Percentiles rank a stretch among this genome's conserved stretches.
phyloP scores from a whole-genome alignment of 2,797 vertebrate genomes.

The Chaenodraco wilsoni region DNA sequence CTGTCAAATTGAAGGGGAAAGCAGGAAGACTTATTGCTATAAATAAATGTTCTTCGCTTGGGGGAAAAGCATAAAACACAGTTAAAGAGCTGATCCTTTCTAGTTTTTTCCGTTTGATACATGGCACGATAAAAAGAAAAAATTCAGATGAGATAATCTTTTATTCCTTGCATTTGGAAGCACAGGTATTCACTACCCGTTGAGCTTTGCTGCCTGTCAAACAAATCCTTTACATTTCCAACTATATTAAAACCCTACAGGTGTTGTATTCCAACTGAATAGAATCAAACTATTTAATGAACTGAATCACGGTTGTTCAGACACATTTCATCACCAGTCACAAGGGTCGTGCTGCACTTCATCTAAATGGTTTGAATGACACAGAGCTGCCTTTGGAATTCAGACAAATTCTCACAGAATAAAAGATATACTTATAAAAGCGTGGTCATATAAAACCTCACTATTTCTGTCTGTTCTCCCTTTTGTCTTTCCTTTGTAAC shows the following conservation, averaged over 20 bases:
- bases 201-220: too few relatives aligned
- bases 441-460: slow-evolving; percentile 11
- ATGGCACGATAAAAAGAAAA: background rate
- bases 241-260: background rate
- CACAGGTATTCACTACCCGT: too few relatives aligned
- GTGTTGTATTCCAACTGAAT: background rate
- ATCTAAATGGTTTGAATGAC: background rate
- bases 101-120: background rate
- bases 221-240: background rate
- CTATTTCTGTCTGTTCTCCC: background rate
- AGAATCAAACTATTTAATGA: background rate
- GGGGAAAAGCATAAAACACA: background rate
- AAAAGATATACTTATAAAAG: background rate
- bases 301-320: background rate
- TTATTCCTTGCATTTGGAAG: too few relatives aligned
- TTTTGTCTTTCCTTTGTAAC: slow-evolving; percentile 9
- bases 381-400: slow-evolving; percentile 1
- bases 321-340: background rate
- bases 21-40: background rate
- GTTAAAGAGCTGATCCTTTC: background rate
- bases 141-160: background rate
- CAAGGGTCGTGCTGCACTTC: slow-evolving; percentile 1
- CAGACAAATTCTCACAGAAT: background rate
- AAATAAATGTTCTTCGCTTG: background rate
- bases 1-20: slow-evolving; percentile 20